Percentiles rank a stretch among this genome's conserved stretches.
phyloP scores from a whole-genome alignment of 1,140 invertebrate genomes.

The Tetragonula clypearis region DNA sequence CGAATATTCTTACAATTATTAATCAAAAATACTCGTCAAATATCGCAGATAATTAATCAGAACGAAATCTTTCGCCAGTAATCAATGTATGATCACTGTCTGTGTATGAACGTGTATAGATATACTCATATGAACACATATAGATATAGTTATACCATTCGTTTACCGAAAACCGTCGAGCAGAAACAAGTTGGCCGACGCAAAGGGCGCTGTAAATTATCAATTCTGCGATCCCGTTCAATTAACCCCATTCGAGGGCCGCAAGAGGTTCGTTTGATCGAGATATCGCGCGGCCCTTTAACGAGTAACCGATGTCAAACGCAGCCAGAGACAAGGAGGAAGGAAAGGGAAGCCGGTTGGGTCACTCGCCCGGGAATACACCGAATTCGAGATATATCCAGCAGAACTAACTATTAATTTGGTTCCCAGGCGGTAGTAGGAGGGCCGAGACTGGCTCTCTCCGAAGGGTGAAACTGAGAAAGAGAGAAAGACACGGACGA shows the following conservation, averaged over 20 bases:
- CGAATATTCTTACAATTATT: too few species aligned
- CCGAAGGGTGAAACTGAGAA: not conserved
- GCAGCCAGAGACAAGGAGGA: conserved; percentile 61
- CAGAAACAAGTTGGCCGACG: not conserved
- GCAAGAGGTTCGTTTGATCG: conserved; percentile 68
- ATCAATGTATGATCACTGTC: not conserved
- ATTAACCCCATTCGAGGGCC: conserved; percentile 65
- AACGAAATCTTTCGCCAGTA: not conserved
- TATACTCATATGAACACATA: not conserved
- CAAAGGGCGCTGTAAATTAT: conserved; percentile 56
- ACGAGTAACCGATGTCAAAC: conserved; percentile 70
- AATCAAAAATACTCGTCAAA: too few species aligned
- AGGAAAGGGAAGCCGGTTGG: conserved; percentile 49
- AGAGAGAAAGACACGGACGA: conserved; percentile 49
- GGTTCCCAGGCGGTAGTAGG: conserved; percentile 77
- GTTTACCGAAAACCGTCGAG: not conserved
- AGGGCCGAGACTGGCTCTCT: conserved; percentile 28
- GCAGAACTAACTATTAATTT: conserved; percentile 81
- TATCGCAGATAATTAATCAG: not conserved
- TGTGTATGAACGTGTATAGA: not conserved
- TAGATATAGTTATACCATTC: not conserved
- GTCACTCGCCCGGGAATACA: conserved; percentile 67
- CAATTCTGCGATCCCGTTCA: conserved; percentile 65
- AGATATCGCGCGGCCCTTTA: conserved; percentile 67
- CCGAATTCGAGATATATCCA: conserved; percentile 77